Evolutionary conservation across 2,797 vertebrate species (phyloP).

Genomic region (Strix occidentalis): DNA sequence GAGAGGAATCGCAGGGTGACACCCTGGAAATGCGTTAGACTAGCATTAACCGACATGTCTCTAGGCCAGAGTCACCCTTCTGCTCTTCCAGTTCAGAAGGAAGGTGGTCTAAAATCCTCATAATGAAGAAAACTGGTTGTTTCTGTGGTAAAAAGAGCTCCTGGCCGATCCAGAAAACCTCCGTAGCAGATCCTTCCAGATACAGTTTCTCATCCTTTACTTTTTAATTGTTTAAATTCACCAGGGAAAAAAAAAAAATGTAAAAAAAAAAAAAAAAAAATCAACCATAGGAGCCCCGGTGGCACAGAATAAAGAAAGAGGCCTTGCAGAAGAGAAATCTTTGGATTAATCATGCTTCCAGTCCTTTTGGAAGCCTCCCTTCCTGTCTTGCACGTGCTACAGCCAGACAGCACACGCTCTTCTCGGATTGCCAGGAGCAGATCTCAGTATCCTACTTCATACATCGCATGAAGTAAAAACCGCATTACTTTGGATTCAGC

Average conservation of each 20-base stretch:
- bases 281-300: neutral
- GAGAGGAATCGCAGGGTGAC: neutral
- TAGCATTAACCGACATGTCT: rapidly evolving
- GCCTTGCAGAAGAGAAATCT: neutral
- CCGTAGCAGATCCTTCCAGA: neutral
- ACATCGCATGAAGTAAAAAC: neutral
- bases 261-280: neutral
- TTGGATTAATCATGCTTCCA: neutral
- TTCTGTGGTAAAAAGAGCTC: neutral
- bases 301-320: neutral
- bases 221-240: neutral
- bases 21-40: neutral
- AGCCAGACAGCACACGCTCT: neutral
- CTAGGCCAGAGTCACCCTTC: neutral
- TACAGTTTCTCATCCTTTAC: neutral
- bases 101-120: neutral
- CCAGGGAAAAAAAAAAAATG: neutral
- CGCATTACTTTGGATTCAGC: neutral
- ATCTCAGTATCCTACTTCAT: neutral
- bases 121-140: neutral
- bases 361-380: neutral
- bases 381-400: rapidly evolving
- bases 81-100: neutral
- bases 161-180: neutral
- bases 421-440: rapidly evolving